Base-by-base conservation (phyloP, 2,888 invertebrate species). In the Epirrhoe alternata region DNA sequence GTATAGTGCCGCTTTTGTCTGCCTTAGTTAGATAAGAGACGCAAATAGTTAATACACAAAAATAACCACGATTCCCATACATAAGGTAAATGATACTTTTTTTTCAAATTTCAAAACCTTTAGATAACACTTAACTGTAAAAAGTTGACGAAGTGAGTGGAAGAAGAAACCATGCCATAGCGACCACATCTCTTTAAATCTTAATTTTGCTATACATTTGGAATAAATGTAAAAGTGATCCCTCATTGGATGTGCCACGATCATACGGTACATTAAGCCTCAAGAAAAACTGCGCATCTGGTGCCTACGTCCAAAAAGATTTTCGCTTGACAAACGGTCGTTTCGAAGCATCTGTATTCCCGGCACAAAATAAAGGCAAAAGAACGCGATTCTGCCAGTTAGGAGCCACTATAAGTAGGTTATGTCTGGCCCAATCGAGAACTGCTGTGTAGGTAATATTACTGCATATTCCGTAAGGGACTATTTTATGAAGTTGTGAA, bases 261-360 rank as follows among this genome's bases (percentile, higher is more conserved):
- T 42, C 12, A 42, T 42, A 57, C 47, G 42, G 31, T 51, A 51
- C 14, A 54, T 61, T 47, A 55, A 57, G 63, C 14, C n/a, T 35
- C 14, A 50, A 59, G 54, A 59, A 64, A 64, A 59, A 50, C 64
- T 64, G 64, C 59, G 33, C 53, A 64, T 54, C 64, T 59, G 54
- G 59, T 50, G 49, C 33, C 47, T 54, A 42, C 52, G 55, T 49
- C 47, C 16, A 59, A 61, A 49, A 56, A 52, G 51, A 61, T 64
- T 64, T 60, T 47, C 51, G 38, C 24, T 47, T 52, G 51, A 61
- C 52, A 65, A 61, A 65, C 47, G 55, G 35, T 33, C 17, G 10
- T 56, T 56, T 56, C 45, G 12, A 31, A 45, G 61, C 52, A 61
- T 65, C 56, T 61, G 52, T 65, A 61, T 65, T 65, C 52, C 52